phyloP scores from a whole-genome alignment of 2,888 invertebrate genomes.

The Himalopsyche anomala region DNA sequence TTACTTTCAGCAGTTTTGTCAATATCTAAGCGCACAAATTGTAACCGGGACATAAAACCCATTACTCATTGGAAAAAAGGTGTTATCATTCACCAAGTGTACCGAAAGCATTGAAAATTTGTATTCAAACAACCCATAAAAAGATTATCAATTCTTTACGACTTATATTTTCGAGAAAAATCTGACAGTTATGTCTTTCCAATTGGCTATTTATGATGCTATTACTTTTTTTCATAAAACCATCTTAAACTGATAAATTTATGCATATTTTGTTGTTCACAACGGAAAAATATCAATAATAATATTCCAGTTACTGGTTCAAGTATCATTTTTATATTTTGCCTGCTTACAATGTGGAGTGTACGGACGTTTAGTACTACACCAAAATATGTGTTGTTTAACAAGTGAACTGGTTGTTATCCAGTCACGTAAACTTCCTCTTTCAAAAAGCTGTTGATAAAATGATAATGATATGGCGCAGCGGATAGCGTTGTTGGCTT shows the following conservation, averaged over 20 bases:
- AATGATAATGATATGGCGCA: too few relatives aligned
- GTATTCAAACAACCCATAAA: constrained; percentile 12
- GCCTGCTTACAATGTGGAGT: too few relatives aligned
- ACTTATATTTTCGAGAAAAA: constrained; percentile 5
- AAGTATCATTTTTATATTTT: background rate
- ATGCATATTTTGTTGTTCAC: background rate
- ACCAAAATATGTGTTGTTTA: too few relatives aligned
- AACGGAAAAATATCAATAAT: background rate
- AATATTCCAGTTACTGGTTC: background rate
- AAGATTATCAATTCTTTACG: constrained; percentile 30
- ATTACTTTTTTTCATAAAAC: background rate
- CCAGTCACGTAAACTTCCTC: too few relatives aligned
- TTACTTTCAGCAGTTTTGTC: too few relatives aligned
- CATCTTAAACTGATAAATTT: constrained; percentile 14
- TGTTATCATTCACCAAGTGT: constrained; percentile 5
- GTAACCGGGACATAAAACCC: constrained; percentile 2
- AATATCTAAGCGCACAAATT: background rate
- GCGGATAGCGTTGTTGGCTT: too few relatives aligned
- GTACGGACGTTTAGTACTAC: too few relatives aligned
- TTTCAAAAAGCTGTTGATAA: too few relatives aligned
- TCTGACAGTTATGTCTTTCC: constrained; percentile 16
- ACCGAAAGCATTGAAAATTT: constrained; percentile 3
- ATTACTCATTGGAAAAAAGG: background rate
- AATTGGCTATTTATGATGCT: constrained; percentile 14
- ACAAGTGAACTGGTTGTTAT: too few relatives aligned